Base-by-base conservation (phyloP, 2,113 vertebrate species). In the Engystomops pustulosus region DNA sequence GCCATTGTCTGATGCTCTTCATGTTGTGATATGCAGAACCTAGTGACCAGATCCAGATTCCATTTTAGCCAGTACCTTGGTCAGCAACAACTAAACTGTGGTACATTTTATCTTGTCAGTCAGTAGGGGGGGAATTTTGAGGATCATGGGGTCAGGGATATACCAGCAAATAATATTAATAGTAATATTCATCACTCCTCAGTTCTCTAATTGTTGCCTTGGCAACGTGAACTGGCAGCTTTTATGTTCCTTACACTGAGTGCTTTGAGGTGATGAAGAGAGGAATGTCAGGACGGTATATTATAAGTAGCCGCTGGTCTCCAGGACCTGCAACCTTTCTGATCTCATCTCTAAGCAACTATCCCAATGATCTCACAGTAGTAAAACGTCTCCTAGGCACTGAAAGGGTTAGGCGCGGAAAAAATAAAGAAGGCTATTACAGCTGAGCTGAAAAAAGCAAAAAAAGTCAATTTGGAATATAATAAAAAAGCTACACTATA, bases 191-290 rank as follows among this genome's bases (percentile, higher is more conserved):
- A 32, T 65, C 27, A 15, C 12, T 67, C 55, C 23, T 6, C 14
- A 20, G 5, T 32, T 27, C 47, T 58, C 47, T 2, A 6, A 44
- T 34, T 3, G 67, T 68, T 71, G 47, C 80, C 49, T 58, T 71
- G 80, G 80, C 4, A 70, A 81, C 67, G 15, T 44, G 18, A 70
- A 38, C 27, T 34, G 20, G 8, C 23, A 30, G 41, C 12, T 45
- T 79, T 49, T 5, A 6, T 18, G 11, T 65, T 76, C 47, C 49
- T 53, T 12, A 45, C 44, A 11, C 11, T 12, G 44, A 2, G 9
- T 45, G 44, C 2, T 79, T 27, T 44, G 76, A 38, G 77, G 55
- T 47, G 41, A 79, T 62, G 32, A 78, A 79, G 55, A 3, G 8
- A 4, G 8, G 38, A 65, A 70, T 25, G 32, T 38, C 62, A 81